Conservation (phyloP, 2,888 invertebrate genomes). For the Macroteleia sp. region DNA sequence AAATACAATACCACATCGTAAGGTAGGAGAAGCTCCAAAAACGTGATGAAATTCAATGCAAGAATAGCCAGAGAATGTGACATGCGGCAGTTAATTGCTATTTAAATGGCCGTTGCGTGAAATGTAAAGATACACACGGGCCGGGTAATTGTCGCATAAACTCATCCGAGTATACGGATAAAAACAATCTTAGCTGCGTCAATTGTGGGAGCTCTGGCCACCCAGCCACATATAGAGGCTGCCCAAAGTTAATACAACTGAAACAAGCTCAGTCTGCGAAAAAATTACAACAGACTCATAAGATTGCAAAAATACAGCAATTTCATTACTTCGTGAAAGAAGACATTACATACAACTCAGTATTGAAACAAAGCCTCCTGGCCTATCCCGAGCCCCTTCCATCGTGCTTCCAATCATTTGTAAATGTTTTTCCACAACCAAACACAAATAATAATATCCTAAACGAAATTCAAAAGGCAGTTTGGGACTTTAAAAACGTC, state of each 20-base stretch:
- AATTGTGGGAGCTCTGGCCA: slow-evolving; percentile 37
- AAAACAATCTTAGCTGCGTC: slow-evolving; percentile 22
- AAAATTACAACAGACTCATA: not conserved
- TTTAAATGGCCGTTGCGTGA: slow-evolving; percentile 44
- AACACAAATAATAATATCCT: no score
- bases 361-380: no score
- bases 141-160: slow-evolving; percentile 37
- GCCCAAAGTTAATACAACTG: slow-evolving; percentile 17
- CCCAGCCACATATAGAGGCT: slow-evolving; percentile 56
- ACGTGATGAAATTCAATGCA: slow-evolving; percentile 48
- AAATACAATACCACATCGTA: slow-evolving; percentile 20
- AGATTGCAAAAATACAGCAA: not conserved
- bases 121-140: slow-evolving; percentile 36
- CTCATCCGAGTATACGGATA: not conserved
- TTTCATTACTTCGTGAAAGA: not conserved
- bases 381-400: no score
- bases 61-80: slow-evolving; percentile 24
- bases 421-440: no score
- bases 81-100: slow-evolving; percentile 54
- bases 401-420: no score
- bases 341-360: no score
- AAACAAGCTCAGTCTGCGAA: not conserved
- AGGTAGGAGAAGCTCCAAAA: slow-evolving; percentile 47
- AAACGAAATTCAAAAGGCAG: no score
- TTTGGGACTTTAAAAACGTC: no score